These are phyloP conservation scores for Dipus sagitta DNA, from an alignment of 2,797 vertebrate genomes.

Conservation along the genomic window DNA sequence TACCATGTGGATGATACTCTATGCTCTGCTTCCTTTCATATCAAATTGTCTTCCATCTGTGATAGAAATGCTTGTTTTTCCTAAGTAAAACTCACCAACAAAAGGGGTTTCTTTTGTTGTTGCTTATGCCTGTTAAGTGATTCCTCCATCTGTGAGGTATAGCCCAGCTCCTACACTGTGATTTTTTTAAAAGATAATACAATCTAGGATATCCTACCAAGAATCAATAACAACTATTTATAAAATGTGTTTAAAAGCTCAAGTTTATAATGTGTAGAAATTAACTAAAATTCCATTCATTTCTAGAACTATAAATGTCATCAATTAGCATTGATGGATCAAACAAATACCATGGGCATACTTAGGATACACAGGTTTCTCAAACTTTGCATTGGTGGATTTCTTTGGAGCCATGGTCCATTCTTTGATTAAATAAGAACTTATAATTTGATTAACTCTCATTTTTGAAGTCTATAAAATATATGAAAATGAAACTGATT, in stretches of 20 bases:
- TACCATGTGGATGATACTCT: neutral
- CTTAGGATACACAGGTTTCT: neutral
- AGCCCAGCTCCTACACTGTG: neutral
- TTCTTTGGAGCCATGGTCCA: neutral
- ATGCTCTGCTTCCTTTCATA: too few relatives aligned
- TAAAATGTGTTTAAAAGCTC: neutral
- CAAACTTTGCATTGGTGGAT: neutral
- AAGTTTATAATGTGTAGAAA: neutral
- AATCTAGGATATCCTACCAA: neutral
- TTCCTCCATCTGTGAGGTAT: fast-evolving
- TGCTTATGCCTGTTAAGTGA: too few relatives aligned
- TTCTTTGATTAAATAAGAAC: neutral
- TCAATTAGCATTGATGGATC: neutral
- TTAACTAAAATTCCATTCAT: neutral
- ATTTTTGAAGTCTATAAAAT: neutral
- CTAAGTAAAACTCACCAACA: neutral
- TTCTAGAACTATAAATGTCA: neutral
- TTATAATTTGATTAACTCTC: neutral
- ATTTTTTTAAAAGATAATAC: neutral
- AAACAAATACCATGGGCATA: too few relatives aligned
- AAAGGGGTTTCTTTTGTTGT: neutral
- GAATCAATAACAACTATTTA: neutral
- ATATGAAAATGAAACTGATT: constrained; percentile 42
- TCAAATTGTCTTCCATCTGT: neutral
- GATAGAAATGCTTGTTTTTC: constrained; percentile 23